Evolutionary conservation across 1,140 invertebrate genomes (phyloP), one percentile per base, ranked within the genome.

Genomic region (Globodera rostochiensis): DNA sequence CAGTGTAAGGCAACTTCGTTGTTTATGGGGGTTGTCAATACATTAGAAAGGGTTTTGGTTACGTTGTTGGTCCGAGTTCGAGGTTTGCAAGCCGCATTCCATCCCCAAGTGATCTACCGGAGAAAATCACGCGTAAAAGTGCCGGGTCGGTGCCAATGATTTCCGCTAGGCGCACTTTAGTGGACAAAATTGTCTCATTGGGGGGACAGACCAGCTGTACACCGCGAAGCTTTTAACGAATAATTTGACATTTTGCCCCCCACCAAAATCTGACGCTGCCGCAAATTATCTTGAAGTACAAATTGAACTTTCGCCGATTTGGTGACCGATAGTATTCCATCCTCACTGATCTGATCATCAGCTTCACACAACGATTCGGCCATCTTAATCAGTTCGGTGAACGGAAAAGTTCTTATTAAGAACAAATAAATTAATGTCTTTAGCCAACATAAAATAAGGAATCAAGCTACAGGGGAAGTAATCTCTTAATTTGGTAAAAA

Each of bases 41-140:
- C 36, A 36, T 36, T 36, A 2, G 3, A 36, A 36, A 36, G 2
- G 36, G 36, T 36, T 36, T 11, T 21, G 19, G 19, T 47, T 76
- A 76, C 74, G 74, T 76, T 8, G 36, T 45, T 19, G 74, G 74
- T 3, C 74, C 74, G 8, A 76, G 36, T 13, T 36, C 25, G 45
- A 76, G 49, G 11, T 19, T 4, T 9, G 36, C 11, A 15, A 76
- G 8, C 19, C n/a, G 57, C 36, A 36, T 64, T 76, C 21, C 47
- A 46, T 76, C 74, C 8, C 9, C 67, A 36, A 76, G 36, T 46
- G 74, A 45, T 50, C 6, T 45, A 6, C 74, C 74, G 74, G 25
- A 76, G 8, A 76, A 76, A 71, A 71, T 45, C 25, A 71, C 13
- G 69, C 69, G 69, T n/a, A 71, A 45, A 45, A 45, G 36, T 36